Percentiles rank a stretch among this genome's conserved stretches.
Evolutionary conservation across 35 echinoderm and acorn worm genomes (phyloP).

Genomic region (Heliocidaris erythrogramma): DNA sequence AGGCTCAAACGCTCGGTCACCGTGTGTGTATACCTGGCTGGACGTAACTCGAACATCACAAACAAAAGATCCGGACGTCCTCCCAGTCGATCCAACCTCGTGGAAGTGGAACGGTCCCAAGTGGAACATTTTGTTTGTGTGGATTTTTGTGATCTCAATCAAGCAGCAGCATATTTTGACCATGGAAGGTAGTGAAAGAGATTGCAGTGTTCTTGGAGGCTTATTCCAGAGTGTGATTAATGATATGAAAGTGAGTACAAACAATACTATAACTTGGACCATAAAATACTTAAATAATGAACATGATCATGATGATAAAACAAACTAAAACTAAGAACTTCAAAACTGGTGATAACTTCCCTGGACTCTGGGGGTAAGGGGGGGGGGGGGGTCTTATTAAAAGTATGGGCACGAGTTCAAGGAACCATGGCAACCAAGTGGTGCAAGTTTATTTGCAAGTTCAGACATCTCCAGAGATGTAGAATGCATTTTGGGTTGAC

Average conservation of each 20-base stretch:
- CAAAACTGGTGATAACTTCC: no score
- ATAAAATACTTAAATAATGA: no score
- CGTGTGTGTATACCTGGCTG: not conserved
- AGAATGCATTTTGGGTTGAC: no score
- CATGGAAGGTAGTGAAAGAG: conserved; percentile 94
- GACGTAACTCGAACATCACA: not conserved
- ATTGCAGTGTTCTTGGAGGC: conserved; percentile 94
- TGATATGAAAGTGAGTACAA: conserved; percentile 88
- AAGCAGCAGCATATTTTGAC: conserved; percentile 5
- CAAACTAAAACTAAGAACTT: no score
- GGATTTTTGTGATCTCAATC: not conserved
- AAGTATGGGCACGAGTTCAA: no score
- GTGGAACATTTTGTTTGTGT: not conserved
- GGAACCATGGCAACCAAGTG: no score
- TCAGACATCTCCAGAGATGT: no score
- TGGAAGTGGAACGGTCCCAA: not conserved
- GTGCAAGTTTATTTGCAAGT: no score
- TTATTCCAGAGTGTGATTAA: conserved; percentile 92
- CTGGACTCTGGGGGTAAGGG: no score
- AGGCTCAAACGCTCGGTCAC: not conserved
- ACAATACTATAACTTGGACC: no score
- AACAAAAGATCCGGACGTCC: not conserved
- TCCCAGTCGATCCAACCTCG: not conserved
- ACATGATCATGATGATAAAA: no score
- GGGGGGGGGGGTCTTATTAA: no score